Base-by-base conservation (phyloP, 2,797 vertebrate species). In the Psittacula derbiana region DNA sequence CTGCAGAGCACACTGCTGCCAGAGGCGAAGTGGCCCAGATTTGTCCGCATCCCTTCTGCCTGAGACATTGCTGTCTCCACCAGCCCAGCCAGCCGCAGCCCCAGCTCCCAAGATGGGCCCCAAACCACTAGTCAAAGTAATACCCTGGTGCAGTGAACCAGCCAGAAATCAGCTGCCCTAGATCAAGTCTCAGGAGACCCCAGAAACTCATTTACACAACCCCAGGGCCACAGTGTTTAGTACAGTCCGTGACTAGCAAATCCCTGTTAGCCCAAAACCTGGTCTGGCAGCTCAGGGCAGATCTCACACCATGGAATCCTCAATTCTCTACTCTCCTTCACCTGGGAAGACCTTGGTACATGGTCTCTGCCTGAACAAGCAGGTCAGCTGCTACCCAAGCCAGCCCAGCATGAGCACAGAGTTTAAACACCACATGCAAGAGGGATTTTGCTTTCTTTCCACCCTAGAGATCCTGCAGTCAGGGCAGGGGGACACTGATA, bases 61-160 rank as follows among this genome's bases (percentile, higher is more conserved):
- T 9, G 24, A 57, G 57, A 23, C 43, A 43, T 8, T 2, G 2
- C 71, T 20, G 57, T 67, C 76, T 66, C 52, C 69, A 11, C 19
- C 50, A 43, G 67, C 57, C 44, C 74, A 12, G 49, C 49, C 82
- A 67, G 67, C 69, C 1, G 0, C 73, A 33, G 47, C 80, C 90
- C 52, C 78, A 49, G 6, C 67, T 92, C 87, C 80, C 91, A 6
- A 11, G 23, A 43, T 12, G 80, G 73, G 91, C 87, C 93, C 80
- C 95, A 96, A 93, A 92, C 88, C 82, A 46, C 76, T 1, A 49
- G 57, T 8, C 57, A 75, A 18, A 84, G 38, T 85, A 84, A 92
- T 11, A 50, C 43, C 5, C n/a, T 40, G 62, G 72, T 18, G 61
- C 16, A 24, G 57, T 16, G 38, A 92, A 57, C 30, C 62, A 12